Evolutionary conservation across 2,113 vertebrate genomes (phyloP), one percentile per base, ranked within the genome.

Genomic region (Nothoprocta pentlandii): DNA sequence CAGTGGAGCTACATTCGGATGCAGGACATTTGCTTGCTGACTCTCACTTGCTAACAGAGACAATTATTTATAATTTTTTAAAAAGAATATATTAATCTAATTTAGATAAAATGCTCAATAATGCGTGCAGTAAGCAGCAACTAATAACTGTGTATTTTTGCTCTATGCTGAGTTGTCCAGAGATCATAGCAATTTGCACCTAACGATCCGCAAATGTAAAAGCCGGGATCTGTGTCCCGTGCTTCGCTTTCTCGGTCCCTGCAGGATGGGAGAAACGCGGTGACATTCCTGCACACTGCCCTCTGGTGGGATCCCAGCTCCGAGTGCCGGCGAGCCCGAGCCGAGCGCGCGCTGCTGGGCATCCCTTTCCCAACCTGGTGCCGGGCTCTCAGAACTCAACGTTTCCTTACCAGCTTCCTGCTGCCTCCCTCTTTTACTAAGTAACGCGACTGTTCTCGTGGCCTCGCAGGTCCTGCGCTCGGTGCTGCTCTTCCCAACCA

Each of bases 401-500:
- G 5, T 47, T 80, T 61, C 54, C 13, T 47, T 61, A 47, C 53
- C n/a, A 1, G 0, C 0, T 6, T 42, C 56, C 46, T 61, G 4
- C 12, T 78, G 25, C 17, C n/a, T 36, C 63, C 1, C 0, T 10
- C 66, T 89, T 73, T 79, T 34, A 28, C 67, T 44, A 21, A 30
- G 3, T 12, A 17, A 30, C 12, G 25, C 39, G 3, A 2, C 6
- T 69, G 28, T 69, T 86, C 80, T 89, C 7, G 0, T 82, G 86
- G 2, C 39, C 62, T 4, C 62, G 0, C 94, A 99, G 99, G 97
- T 99, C 46, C 61, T 99, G 41, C 99, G 98, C 95, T 96, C 98
- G 2, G 92, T 99, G 90, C 95, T 99, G 98, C 98, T 99, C 42
- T 99, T 99, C 87, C 99, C 99, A 3, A 99, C 99, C 0, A 99